Base-by-base conservation (phyloP, 2,113 vertebrate species). In the Choloepus hoffmanni region DNA sequence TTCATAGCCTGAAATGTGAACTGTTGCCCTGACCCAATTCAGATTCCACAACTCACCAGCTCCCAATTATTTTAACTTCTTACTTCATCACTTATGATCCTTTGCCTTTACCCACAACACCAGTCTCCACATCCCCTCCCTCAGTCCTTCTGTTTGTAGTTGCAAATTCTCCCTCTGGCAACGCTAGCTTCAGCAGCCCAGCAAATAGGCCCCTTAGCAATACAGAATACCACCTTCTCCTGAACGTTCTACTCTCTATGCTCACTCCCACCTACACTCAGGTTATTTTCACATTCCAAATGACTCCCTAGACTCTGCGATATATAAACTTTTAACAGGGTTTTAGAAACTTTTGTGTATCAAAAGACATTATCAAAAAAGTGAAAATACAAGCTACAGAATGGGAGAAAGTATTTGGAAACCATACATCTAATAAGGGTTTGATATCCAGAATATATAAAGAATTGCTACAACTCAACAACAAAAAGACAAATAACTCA, bases 51-150 rank as follows among this genome's bases (percentile, higher is more conserved):
- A 85, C 63, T 94, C 77, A 50, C 30, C 26, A 81, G 55, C 12
- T 96, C 63, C 62, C 62, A 91, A 68, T 70, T 33, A 21, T 95
- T 89, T 90, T 84, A 77, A 77, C 23, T 77, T 96, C 60, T 89
- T 21, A 90, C 63, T 67, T 89, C 48, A 76, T 85, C 26, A 70
- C 30, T 90, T 87, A 82, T 55, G 50, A 90, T 79, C 68, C 48
- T 92, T 90, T 88, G n/a, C 45, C 26, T 88, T 72, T 81, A 70
- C 33, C 58, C 53, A 93, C 48, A 90, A 43, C 30, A 90, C 14
- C 36, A 90, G 36, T 77, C 9, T 0, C 7, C 81, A 77, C 48
- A 85, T 33, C 7, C 40, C 16, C 55, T 76, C 63, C 28, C 58
- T 92, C 24, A 18, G 16, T 74, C 72, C 7, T 50, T 11, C 63